Percentiles rank a stretch among this genome's conserved stretches.
Evolutionary conservation across 37 sponge, comb jelly and placozoan species (phyloP).

Genomic region (Axinella damicornis): DNA sequence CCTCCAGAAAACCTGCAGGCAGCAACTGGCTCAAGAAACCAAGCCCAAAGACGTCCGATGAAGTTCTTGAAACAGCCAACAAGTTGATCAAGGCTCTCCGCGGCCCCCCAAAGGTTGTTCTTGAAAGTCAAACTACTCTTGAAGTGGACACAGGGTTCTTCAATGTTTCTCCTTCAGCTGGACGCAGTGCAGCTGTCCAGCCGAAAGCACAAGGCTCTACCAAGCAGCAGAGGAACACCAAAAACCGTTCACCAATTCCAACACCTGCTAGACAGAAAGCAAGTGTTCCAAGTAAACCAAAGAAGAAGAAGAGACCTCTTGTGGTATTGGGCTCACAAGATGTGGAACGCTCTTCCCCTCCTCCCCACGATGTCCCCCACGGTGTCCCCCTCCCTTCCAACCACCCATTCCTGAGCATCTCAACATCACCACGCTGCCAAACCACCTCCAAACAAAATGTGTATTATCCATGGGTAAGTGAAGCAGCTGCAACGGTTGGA

Average conservation of each 20-base stretch:
- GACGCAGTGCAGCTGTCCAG: not conserved
- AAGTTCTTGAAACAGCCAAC: not conserved
- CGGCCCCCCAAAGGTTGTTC: not conserved
- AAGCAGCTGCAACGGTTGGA: too few relatives aligned
- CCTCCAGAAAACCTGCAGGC: too few relatives aligned
- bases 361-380: not conserved
- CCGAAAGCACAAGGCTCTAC: not conserved
- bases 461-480: too few relatives aligned
- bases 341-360: constrained; percentile 2
- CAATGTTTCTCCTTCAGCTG: not conserved
- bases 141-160: not conserved
- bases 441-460: too few relatives aligned
- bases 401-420: constrained; percentile 25
- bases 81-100: constrained; percentile 9
- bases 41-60: too few relatives aligned
- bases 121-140: not conserved
- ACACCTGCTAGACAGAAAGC: not conserved
- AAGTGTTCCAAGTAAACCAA: not conserved
- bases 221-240: not conserved
- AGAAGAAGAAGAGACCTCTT: not conserved
- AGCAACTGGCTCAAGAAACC: too few relatives aligned
- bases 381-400: not conserved
- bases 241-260: not conserved
- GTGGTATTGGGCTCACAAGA: constrained; percentile 11
- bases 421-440: not conserved